Conservation (phyloP, 2,888 invertebrate genomes). For the Deroplatys truncata region DNA sequence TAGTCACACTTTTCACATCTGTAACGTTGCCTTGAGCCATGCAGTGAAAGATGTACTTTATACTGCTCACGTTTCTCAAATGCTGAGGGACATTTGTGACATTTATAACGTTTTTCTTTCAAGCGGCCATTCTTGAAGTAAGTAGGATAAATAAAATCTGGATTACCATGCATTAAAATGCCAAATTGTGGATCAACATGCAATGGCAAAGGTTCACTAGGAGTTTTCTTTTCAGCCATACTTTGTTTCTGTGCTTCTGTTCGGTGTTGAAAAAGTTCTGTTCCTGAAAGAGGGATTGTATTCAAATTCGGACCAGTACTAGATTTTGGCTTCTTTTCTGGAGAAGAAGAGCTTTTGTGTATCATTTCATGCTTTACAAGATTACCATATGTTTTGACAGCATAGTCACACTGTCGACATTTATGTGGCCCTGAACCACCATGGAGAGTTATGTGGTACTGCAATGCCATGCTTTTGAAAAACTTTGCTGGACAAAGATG, state of each 20-base stretch:
- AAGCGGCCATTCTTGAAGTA: slow-evolving; percentile 68
- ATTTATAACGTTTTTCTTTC: slow-evolving; percentile 75
- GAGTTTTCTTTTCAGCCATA: background rate
- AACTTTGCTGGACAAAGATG: slow-evolving; percentile 70
- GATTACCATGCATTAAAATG: slow-evolving; percentile 67
- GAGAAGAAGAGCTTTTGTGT: slow-evolving; percentile 37
- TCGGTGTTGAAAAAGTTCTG: slow-evolving; percentile 61
- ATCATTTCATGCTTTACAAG: slow-evolving; percentile 59
- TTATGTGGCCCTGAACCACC: slow-evolving; percentile 60
- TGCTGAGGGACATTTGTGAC: slow-evolving; percentile 81
- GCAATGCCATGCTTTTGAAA: slow-evolving; percentile 64
- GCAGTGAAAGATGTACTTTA: slow-evolving; percentile 74
- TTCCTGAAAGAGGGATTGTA: slow-evolving; percentile 58
- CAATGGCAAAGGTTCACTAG: slow-evolving; percentile 36
- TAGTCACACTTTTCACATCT: slow-evolving; percentile 83
- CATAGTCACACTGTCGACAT: slow-evolving; percentile 67
- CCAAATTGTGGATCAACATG: slow-evolving; percentile 65
- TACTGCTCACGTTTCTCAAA: slow-evolving; percentile 83
- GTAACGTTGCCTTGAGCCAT: slow-evolving; percentile 79
- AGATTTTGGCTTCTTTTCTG: slow-evolving; percentile 34
- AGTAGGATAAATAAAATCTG: slow-evolving; percentile 71
- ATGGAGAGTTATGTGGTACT: slow-evolving; percentile 65
- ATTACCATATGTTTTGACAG: slow-evolving; percentile 64
- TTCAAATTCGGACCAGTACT: slow-evolving; percentile 33
- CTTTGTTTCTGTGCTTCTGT: slow-evolving; percentile 47